A percentile compares a stretch with the other conserved stretches of the same genome.
phyloP scores from a whole-genome alignment of 2,888 invertebrate species.

The Ophioninae sp. region DNA sequence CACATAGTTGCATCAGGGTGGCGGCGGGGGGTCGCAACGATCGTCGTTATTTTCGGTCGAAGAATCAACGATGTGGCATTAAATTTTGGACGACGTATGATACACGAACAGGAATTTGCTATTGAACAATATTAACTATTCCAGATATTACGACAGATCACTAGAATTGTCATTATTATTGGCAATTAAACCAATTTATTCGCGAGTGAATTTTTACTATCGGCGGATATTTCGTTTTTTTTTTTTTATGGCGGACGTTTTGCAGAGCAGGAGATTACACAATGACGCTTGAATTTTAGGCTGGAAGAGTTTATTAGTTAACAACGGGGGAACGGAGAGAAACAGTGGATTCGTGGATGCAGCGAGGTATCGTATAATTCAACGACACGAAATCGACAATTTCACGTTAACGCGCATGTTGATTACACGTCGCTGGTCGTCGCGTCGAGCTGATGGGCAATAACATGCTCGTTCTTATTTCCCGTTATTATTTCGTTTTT shows the following conservation, averaged over 20 bases:
- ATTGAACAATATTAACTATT: conserved; percentile 20
- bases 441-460: conserved; percentile 1
- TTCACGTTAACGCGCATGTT: conserved; percentile 9
- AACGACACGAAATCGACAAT: conserved; percentile 28
- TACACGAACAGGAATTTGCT: conserved; percentile 16
- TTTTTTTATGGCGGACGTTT: neutral
- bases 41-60: neutral
- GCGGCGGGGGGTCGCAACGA: neutral
- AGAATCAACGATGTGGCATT: conserved; percentile 25
- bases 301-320: neutral
- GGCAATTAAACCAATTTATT: conserved; percentile 12
- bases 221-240: neutral
- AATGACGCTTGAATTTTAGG: conserved; percentile 2
- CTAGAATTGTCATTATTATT: conserved; percentile 31
- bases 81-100: conserved; percentile 30
- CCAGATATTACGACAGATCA: conserved; percentile 11
- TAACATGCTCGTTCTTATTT: conserved; percentile 13
- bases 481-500: conserved; percentile 10
- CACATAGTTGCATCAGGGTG: neutral
- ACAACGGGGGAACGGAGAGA: conserved; percentile 1
- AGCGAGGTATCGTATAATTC: conserved; percentile 19
- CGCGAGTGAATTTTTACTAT: neutral
- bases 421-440: conserved; percentile 3
- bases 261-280: neutral
- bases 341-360: neutral